These are phyloP conservation scores for Drosophila nannoptera DNA, from an alignment of 1,140 invertebrate genomes.

Conservation along the genomic window DNA sequence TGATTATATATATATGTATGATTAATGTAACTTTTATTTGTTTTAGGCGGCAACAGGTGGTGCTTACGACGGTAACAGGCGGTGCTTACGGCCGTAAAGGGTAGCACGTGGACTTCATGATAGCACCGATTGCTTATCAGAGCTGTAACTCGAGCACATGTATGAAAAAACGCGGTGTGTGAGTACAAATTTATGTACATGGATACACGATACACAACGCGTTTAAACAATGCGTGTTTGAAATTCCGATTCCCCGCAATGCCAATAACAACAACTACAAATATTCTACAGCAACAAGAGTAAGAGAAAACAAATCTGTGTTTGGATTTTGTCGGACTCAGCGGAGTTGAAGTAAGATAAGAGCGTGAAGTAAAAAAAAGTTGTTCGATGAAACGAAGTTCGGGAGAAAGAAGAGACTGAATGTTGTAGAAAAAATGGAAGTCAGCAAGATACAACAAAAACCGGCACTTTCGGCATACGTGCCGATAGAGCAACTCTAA, in stretches of 20 bases:
- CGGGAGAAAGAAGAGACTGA: constrained; percentile 19
- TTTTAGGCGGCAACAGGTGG: constrained; percentile 33
- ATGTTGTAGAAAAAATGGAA: constrained; percentile 27
- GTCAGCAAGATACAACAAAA: constrained; percentile 36
- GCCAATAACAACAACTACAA: no score
- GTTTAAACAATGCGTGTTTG: constrained; percentile 2
- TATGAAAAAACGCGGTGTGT: neutral
- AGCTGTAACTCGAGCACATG: constrained; percentile 8
- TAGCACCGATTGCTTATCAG: neutral
- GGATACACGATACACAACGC: neutral
- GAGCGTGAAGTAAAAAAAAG: constrained; percentile 29
- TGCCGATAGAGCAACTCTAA: constrained; percentile 45
- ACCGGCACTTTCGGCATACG: constrained; percentile 55
- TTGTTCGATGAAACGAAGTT: constrained; percentile 7
- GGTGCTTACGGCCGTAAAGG: neutral
- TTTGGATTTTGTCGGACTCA: constrained; percentile 14
- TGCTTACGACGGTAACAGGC: no score
- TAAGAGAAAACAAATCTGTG: neutral
- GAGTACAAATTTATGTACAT: neutral
- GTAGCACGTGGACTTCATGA: constrained; percentile 4
- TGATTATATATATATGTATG: constrained; percentile 4
- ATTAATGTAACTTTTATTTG: constrained; percentile 1
- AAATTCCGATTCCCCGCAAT: constrained; percentile 4
- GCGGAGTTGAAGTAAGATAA: constrained; percentile 15
- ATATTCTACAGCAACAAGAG: no score